Evolutionary conservation across 1,140 invertebrate species (phyloP).

Genomic region (Leptinotarsa lineolata): DNA sequence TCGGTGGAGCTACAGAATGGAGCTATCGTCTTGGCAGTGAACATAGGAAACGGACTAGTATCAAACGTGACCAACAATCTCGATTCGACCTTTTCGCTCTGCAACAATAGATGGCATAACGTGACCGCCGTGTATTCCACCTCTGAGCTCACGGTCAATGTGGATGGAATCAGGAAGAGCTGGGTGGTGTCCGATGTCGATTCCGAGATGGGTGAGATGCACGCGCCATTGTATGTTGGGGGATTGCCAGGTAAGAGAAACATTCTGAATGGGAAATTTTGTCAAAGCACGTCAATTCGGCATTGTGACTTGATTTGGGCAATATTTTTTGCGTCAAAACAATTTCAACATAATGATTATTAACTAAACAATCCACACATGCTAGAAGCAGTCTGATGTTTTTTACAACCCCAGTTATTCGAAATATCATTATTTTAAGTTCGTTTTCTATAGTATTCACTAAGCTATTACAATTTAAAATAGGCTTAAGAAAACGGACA

Average conservation of each 20-base stretch:
- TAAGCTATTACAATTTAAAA: too few relatives aligned
- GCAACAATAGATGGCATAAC: slow-evolving; percentile 87
- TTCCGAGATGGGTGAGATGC: slow-evolving; percentile 56
- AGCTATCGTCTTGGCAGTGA: slow-evolving; percentile 72
- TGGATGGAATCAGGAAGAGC: slow-evolving; percentile 66
- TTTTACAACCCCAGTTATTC: too few relatives aligned
- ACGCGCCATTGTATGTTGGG: slow-evolving; percentile 78
- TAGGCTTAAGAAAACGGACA: too few relatives aligned
- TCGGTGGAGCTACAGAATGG: slow-evolving; percentile 79
- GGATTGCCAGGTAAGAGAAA: slow-evolving; percentile 75
- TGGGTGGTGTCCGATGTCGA: slow-evolving; percentile 48
- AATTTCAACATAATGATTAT: too few relatives aligned
- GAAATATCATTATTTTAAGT: background rate
- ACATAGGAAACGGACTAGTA: slow-evolving; percentile 68
- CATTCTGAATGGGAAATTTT: background rate
- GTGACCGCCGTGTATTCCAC: slow-evolving; percentile 75
- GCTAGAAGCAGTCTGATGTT: too few relatives aligned
- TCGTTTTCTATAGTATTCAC: too few relatives aligned
- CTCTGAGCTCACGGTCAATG: slow-evolving; percentile 70
- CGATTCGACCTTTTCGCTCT: slow-evolving; percentile 68
- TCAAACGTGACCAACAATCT: slow-evolving; percentile 65
- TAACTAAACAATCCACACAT: too few relatives aligned
- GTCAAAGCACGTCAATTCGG: too few relatives aligned
- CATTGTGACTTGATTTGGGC: too few relatives aligned
- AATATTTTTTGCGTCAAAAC: too few relatives aligned